A percentile compares a stretch with the other conserved stretches of the same genome.
phyloP scores from a whole-genome alignment of 1,140 invertebrate species.

The Frieseomelitta varia region DNA sequence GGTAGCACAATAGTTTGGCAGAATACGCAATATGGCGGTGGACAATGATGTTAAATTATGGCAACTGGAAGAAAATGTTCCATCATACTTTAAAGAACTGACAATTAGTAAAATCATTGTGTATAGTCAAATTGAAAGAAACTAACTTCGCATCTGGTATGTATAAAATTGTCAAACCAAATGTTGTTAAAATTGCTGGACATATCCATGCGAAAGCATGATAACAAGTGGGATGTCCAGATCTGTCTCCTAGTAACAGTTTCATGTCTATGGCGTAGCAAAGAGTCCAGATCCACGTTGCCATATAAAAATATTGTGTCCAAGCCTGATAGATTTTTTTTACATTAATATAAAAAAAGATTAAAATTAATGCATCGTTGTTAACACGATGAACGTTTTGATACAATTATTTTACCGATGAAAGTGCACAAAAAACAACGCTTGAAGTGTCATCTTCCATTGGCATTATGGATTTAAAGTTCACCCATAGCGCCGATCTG shows the following conservation, averaged over 20 bases:
- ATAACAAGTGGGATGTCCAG: conserved; percentile 84
- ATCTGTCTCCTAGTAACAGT: conserved; percentile 85
- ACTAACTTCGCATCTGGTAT: conserved; percentile 89
- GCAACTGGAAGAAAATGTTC: conserved; percentile 84
- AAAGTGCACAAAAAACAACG: conserved; percentile 88
- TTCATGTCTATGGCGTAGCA: conserved; percentile 92
- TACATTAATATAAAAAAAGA: background rate
- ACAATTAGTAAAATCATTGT: conserved; percentile 10
- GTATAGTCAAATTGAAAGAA: background rate
- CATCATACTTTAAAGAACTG: no score
- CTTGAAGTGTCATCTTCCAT: conserved; percentile 85
- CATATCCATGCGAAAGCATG: conserved; percentile 88
- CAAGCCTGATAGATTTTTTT: conserved; percentile 84
- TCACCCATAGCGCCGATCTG: conserved; percentile 87
- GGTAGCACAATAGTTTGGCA: conserved; percentile 90
- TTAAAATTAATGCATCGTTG: background rate
- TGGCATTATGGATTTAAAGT: conserved; percentile 85
- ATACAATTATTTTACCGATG: conserved; percentile 84
- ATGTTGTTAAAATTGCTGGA: conserved; percentile 86
- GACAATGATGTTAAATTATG: conserved; percentile 85
- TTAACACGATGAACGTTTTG: background rate
- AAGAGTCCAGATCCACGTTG: conserved; percentile 92
- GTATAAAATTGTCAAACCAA: conserved; percentile 88
- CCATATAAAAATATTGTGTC: conserved; percentile 93
- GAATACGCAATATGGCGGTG: conserved; percentile 85